Conservation (phyloP, 2,888 invertebrate species). For the Barypeithes pellucidus region DNA sequence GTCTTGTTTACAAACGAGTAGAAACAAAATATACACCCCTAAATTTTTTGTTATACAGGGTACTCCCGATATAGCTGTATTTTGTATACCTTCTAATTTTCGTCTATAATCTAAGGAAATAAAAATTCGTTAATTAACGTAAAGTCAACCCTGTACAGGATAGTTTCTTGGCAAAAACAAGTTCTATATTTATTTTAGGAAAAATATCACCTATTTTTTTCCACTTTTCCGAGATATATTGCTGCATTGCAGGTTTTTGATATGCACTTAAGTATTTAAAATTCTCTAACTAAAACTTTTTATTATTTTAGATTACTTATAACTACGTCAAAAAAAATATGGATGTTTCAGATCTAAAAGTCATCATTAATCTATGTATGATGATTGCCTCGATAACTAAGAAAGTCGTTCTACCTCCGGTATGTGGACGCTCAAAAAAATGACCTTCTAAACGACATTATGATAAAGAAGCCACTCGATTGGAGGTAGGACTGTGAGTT, state of each 20-base stretch:
- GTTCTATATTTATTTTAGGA: conserved; percentile 18
- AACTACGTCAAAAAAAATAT: background rate
- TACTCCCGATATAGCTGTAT: conserved; percentile 9
- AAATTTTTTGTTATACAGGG: conserved; percentile 1
- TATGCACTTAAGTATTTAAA: conserved; percentile 40
- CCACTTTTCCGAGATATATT: conserved; percentile 38
- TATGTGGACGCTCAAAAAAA: too few species aligned
- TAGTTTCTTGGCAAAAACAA: conserved; percentile 25
- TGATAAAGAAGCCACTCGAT: too few species aligned
- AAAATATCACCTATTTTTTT: conserved; percentile 35
- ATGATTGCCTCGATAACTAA: too few species aligned
- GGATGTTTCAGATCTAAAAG: background rate
- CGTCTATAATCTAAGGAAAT: conserved; percentile 21
- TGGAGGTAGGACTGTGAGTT: too few species aligned
- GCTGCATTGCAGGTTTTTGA: conserved; percentile 45
- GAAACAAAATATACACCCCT: background rate
- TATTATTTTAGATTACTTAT: background rate
- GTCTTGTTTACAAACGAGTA: too few species aligned
- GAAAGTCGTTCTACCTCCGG: too few species aligned
- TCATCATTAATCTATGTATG: too few species aligned
- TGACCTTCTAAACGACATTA: too few species aligned
- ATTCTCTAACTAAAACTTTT: conserved; percentile 4
- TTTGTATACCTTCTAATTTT: background rate
- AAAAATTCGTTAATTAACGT: conserved; percentile 20
- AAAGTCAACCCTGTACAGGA: conserved; percentile 41